These are phyloP conservation scores for Orchestia grillus DNA, from an alignment of 1,140 invertebrate genomes.

Conservation along the genomic window DNA sequence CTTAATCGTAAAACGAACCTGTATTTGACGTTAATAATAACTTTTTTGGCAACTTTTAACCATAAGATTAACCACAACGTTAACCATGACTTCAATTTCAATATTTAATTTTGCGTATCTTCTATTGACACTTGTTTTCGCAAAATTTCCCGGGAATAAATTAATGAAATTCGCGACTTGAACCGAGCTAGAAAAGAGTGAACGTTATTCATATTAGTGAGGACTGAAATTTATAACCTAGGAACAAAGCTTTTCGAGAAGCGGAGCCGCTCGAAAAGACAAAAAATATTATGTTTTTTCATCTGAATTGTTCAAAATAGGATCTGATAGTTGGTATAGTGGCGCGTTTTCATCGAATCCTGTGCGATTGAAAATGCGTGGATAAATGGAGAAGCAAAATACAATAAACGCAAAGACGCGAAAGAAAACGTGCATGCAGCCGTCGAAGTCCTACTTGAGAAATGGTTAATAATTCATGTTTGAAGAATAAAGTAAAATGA, in stretches of 20 bases:
- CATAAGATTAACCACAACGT: too few species aligned
- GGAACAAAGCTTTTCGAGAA: background rate
- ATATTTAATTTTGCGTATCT: too few species aligned
- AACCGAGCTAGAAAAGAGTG: background rate
- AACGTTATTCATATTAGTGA: background rate
- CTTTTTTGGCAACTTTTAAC: too few species aligned
- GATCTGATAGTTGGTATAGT: background rate
- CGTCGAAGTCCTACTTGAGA: background rate
- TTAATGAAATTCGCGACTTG: too few species aligned
- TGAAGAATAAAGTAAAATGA: background rate
- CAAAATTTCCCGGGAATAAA: too few species aligned
- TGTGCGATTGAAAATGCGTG: background rate
- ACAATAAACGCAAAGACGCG: too few species aligned
- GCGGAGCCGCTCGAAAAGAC: background rate
- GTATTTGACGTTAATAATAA: too few species aligned
- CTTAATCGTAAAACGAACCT: too few species aligned
- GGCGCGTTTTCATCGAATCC: background rate
- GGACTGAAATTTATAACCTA: background rate
- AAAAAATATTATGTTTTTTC: background rate
- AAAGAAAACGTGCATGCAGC: background rate
- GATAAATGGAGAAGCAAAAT: too few species aligned
- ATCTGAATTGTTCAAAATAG: background rate
- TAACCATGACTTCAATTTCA: too few species aligned
- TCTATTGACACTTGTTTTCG: too few species aligned
- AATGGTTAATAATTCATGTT: background rate